Evolutionary conservation across 2,797 vertebrate species (phyloP).

Genomic region (Thamnophis elegans): DNA sequence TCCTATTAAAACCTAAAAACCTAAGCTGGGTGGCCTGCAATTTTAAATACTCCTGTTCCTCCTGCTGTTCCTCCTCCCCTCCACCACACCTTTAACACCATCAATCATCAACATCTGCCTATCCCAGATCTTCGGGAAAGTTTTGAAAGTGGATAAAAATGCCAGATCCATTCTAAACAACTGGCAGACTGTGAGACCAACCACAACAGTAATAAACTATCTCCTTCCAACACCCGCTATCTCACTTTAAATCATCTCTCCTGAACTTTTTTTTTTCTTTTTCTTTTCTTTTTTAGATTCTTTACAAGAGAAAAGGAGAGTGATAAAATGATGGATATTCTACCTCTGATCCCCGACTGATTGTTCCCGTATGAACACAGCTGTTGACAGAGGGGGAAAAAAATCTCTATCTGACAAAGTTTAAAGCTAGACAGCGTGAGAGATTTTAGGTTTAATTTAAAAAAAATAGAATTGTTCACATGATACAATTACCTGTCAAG

Average conservation of each 20-base stretch:
- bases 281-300: neutral
- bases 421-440: slow-evolving; percentile 11
- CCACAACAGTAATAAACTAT: neutral
- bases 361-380: neutral
- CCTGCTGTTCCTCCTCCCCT: too few species aligned
- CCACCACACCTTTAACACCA: too few species aligned
- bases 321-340: neutral
- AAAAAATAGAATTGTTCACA: slow-evolving; percentile 17
- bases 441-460: slow-evolving; percentile 12
- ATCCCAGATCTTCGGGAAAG: neutral
- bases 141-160: neutral
- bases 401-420: neutral
- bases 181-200: neutral
- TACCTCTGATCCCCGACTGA: neutral
- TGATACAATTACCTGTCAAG: neutral
- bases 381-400: neutral
- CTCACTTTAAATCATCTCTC: neutral
- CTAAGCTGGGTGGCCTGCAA: neutral
- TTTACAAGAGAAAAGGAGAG: neutral
- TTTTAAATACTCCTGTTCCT: neutral
- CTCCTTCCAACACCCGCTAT: neutral
- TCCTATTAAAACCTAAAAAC: too few species aligned
- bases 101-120: neutral
- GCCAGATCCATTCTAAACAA: neutral
- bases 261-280: too few species aligned